Evolutionary conservation across 2,797 vertebrate genomes (phyloP).

Genomic region (Gymnopithys bicolor): DNA sequence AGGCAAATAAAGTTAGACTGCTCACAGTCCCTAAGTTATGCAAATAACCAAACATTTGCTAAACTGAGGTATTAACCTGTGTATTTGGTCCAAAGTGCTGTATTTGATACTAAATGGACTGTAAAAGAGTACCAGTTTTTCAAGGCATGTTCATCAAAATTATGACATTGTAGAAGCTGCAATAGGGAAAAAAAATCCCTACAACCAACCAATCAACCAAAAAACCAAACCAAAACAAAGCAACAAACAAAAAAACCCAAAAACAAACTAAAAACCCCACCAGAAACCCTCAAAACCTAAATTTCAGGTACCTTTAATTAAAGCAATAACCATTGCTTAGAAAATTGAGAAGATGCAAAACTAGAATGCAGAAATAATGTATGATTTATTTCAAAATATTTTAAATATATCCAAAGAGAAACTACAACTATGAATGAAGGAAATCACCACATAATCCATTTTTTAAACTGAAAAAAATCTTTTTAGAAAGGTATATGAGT

Average conservation of each 20-base stretch:
- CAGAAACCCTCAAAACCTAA: not conserved
- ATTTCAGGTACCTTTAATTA: not conserved
- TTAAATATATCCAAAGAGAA: not conserved
- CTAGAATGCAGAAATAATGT: not conserved
- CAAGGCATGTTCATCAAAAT: not conserved
- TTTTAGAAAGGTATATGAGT: not conserved
- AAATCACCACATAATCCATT: not conserved
- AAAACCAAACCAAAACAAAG: no score
- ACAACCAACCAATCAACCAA: accelerated
- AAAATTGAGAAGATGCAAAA: not conserved
- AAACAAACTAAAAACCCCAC: not conserved
- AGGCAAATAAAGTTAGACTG: not conserved
- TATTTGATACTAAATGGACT: not conserved
- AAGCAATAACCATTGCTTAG: not conserved
- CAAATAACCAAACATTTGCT: not conserved
- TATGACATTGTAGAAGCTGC: not conserved
- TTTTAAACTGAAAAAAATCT: not conserved
- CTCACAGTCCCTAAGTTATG: not conserved
- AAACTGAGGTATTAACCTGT: not conserved
- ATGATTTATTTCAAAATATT: not conserved
- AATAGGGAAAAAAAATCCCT: not conserved
- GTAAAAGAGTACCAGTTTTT: not conserved
- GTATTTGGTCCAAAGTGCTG: not conserved
- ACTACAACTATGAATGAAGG: not conserved
- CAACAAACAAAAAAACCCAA: not conserved